phyloP scores from a whole-genome alignment of 2,113 vertebrate species.

The Halichoerus grypus region DNA sequence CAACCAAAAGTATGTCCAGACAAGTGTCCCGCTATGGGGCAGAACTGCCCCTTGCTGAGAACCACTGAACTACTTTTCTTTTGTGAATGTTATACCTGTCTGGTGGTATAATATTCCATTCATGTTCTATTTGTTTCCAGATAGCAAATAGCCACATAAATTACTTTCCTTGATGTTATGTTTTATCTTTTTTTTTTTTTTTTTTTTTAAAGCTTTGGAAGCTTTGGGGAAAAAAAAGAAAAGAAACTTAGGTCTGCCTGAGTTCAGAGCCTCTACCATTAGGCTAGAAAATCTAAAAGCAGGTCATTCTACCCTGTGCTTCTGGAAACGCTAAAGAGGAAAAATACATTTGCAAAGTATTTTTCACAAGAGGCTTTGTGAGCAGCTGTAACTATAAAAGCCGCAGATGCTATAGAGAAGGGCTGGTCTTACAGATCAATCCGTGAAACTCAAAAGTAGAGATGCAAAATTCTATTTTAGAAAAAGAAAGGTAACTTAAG shows the following conservation, averaged over 20 bases:
- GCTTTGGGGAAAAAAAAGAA: conserved; percentile 52
- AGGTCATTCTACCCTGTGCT: neutral
- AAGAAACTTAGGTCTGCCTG: neutral
- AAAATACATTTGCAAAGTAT: neutral
- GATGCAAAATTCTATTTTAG: neutral
- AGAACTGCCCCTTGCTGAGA: neutral
- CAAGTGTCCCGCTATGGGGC: neutral
- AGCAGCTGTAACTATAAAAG: neutral
- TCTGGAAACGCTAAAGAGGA: neutral
- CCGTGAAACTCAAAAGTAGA: neutral
- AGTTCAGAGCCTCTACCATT: neutral
- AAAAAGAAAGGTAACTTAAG: neutral
- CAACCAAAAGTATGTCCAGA: neutral
- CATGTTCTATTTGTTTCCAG: conserved; percentile 65
- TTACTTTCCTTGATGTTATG: neutral
- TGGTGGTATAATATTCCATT: conserved; percentile 54
- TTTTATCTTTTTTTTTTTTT: neutral
- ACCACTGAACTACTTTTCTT: conserved; percentile 3
- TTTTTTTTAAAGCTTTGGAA: conserved; percentile 59
- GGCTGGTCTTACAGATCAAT: neutral
- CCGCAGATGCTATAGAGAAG: neutral
- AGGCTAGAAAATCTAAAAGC: neutral
- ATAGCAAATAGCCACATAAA: conserved; percentile 67
- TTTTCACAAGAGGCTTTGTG: neutral
- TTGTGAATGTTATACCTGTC: conserved; percentile 18